Evolutionary conservation across 2,888 invertebrate genomes (phyloP).

Genomic region (Lasioglossum villosulum): DNA sequence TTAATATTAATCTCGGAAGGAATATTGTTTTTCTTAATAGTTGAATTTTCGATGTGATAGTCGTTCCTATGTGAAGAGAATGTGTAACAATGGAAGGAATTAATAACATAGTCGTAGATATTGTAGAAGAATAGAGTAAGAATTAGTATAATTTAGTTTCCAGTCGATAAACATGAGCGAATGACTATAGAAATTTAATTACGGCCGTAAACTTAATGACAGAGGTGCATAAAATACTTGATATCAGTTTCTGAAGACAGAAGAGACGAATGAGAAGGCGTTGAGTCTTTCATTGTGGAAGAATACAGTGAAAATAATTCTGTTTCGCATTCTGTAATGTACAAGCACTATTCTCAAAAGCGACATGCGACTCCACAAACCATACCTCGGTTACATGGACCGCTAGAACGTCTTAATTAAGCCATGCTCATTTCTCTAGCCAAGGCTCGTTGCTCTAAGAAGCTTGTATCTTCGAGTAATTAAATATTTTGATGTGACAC

Average conservation of each 20-base stretch:
- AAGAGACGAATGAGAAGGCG: slow-evolving; percentile 3
- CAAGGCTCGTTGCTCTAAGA: slow-evolving; percentile 23
- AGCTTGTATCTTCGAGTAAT: slow-evolving; percentile 30
- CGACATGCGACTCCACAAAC: slow-evolving; percentile 51
- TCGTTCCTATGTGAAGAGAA: neutral
- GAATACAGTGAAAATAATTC: slow-evolving; percentile 5
- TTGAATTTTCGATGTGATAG: neutral
- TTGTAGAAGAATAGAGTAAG: neutral
- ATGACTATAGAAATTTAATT: neutral
- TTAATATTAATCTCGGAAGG: neutral
- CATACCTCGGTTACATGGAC: slow-evolving; percentile 34
- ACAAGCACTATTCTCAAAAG: slow-evolving; percentile 58
- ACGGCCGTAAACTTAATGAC: neutral
- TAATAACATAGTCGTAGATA: slow-evolving; percentile 4
- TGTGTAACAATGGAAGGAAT: neutral
- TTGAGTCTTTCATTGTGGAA: slow-evolving; percentile 14
- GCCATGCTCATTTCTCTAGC: slow-evolving; percentile 56
- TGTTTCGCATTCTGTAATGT: slow-evolving; percentile 7
- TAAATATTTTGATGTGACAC: slow-evolving; percentile 8
- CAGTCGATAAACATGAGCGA: neutral
- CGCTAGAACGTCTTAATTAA: slow-evolving; percentile 52
- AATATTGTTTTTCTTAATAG: neutral
- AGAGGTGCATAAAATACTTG: slow-evolving; percentile 15
- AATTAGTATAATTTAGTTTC: slow-evolving; percentile 6
- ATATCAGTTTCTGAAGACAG: neutral